Conservation (phyloP, 2,797 vertebrate species). For the Hemibagrus guttatus region DNA sequence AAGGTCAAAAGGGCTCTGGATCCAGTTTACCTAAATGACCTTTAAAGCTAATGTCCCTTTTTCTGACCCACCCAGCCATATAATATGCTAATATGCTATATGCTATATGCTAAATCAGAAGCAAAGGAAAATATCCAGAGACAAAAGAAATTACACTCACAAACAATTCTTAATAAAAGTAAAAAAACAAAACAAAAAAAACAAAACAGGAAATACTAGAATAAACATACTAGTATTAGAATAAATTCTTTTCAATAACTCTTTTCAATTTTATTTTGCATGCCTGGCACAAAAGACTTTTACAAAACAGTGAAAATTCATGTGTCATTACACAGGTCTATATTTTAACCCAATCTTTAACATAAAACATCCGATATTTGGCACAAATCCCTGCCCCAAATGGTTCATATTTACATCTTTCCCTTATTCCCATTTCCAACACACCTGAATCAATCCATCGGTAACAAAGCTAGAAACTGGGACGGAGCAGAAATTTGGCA, state of each 20-base stretch:
- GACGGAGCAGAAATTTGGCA: neutral
- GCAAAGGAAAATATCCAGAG: too few relatives aligned
- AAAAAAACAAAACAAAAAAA: too few relatives aligned
- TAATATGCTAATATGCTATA: too few relatives aligned
- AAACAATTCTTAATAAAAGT: too few relatives aligned
- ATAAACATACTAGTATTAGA: too few relatives aligned
- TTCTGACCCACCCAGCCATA: neutral
- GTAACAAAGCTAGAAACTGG: neutral
- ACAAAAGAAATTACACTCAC: too few relatives aligned
- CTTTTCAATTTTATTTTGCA: neutral
- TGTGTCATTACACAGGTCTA: neutral
- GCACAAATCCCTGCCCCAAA: neutral
- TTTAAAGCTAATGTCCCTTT: neutral
- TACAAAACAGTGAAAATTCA: neutral
- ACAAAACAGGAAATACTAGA: too few relatives aligned
- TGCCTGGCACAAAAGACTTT: neutral
- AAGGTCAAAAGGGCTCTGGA: neutral
- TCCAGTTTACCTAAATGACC: neutral
- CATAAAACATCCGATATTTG: too few relatives aligned
- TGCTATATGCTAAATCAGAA: too few relatives aligned
- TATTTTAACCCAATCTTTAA: too few relatives aligned
- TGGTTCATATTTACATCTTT: neutral
- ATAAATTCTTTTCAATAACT: too few relatives aligned
- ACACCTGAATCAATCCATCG: neutral
- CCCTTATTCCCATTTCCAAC: neutral